phyloP scores from a whole-genome alignment of 1,140 invertebrate species.

The Bemisia tabaci region DNA sequence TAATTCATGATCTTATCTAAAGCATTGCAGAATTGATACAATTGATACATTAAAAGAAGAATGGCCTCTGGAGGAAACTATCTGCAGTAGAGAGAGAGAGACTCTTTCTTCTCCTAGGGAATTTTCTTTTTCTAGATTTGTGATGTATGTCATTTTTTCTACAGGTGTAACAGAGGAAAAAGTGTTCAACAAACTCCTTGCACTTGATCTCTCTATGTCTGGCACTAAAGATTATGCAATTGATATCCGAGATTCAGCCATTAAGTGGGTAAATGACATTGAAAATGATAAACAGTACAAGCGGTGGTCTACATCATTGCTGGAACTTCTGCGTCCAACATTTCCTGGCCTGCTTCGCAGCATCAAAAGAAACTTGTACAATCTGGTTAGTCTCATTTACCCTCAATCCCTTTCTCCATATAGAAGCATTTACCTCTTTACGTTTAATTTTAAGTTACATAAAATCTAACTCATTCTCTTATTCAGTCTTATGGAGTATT shows the following conservation, averaged over 20 bases:
- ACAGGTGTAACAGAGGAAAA: slow-evolving; percentile 23
- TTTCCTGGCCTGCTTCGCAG: slow-evolving; percentile 94
- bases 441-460: too few species aligned
- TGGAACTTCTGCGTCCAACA: slow-evolving; percentile 82
- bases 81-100: too few species aligned
- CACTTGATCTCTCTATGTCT: slow-evolving; percentile 54
- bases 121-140: background rate
- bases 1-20: too few species aligned
- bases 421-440: too few species aligned
- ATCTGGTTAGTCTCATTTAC: slow-evolving; percentile 65
- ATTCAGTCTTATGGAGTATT: too few species aligned
- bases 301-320: slow-evolving; percentile 74
- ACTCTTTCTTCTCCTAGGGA: too few species aligned
- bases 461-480: too few species aligned
- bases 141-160: slow-evolving; percentile 12
- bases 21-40: too few species aligned
- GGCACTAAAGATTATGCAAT: slow-evolving; percentile 65
- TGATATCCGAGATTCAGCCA: slow-evolving; percentile 81
- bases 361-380: slow-evolving; percentile 88
- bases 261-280: slow-evolving; percentile 91
- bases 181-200: slow-evolving; percentile 38
- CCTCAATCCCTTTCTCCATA: too few species aligned
- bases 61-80: too few species aligned
- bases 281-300: slow-evolving; percentile 77
- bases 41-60: too few species aligned